Evolutionary conservation across 2,888 invertebrate species (phyloP), one percentile per base, ranked within the genome.

Genomic region (Parnassius orleans): DNA sequence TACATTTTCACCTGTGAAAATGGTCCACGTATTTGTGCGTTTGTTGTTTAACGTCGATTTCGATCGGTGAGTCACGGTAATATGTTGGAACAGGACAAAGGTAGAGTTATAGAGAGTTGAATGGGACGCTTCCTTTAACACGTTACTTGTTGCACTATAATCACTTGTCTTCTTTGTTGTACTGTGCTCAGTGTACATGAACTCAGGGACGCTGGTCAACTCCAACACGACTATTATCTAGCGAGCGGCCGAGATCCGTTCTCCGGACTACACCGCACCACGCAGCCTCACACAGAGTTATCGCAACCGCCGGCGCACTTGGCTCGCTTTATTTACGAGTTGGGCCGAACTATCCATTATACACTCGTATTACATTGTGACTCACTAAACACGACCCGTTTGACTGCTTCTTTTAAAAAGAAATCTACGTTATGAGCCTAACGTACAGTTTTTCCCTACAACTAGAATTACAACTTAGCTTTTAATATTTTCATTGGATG

Each of bases 1-100:
- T 56, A 60, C 63, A 53, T 60, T 58, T 52, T 58, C 56, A 56
- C 59, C 56, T 47, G 60, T 58, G 60, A 62, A 60, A 42, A 47
- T 47, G 43, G 2, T 42, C 19, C 14, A 44, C 44, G 14, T 14
- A 5, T 9, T 12, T 9, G 48, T 48, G 15, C 48, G 14, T 9
- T 14, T 14, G 48, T 48, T 48, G n/a, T 11, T 9, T 48, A 7
- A 14, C 9, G 9, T 15, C 7, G 14, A 9, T n/a, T 48, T 14
- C 9, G 12, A 10, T 48, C 15, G 1, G 14, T 14, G 15, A 48
- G 48, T 48, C 48, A 48, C 48, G 9, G 48, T 14, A n/a, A 14
- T 48, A 14, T 12, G 47, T 47, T 15, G 14, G 10, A 48, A 48
- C 12, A 48, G 14, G 48, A 2, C 12, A 46, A 3, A 43, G 11